Evolutionary conservation across 2,888 invertebrate genomes (phyloP).

Genomic region (Trichogramma dendrolimi): DNA sequence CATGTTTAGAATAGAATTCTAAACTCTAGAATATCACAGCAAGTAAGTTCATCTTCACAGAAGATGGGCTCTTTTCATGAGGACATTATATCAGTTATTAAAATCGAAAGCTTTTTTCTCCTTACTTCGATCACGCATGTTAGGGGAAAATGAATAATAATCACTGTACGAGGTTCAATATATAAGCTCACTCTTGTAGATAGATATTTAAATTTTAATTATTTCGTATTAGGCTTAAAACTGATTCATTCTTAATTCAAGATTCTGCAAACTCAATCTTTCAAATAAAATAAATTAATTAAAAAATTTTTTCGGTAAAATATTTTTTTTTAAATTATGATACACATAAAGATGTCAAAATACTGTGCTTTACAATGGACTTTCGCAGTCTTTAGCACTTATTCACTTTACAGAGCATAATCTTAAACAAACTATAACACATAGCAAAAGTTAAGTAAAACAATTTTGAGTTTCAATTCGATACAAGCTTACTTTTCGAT

Average conservation of each 20-base stretch:
- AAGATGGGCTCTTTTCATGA: too few species aligned
- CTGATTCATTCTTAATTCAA: conserved; percentile 17
- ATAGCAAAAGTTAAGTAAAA: neutral
- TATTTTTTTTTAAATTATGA: conserved; percentile 25
- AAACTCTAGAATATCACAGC: conserved; percentile 30
- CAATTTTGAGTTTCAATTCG: conserved; percentile 21
- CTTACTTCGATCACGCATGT: too few species aligned
- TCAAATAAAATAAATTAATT: conserved; percentile 17
- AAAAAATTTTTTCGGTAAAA: conserved; percentile 15
- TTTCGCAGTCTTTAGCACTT: too few species aligned
- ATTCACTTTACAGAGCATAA: too few species aligned
- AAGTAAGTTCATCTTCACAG: conserved; percentile 20
- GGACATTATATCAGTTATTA: too few species aligned
- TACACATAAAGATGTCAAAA: conserved; percentile 26
- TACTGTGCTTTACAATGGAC: conserved; percentile 21
- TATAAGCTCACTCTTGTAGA: conserved; percentile 17
- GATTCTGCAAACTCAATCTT: conserved; percentile 18
- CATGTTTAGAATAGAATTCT: conserved; percentile 27
- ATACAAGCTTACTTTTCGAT: conserved; percentile 20
- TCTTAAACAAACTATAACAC: too few species aligned
- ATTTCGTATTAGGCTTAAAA: conserved; percentile 12
- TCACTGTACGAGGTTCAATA: conserved; percentile 1
- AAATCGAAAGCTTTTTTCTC: too few species aligned
- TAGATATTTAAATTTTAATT: conserved; percentile 16
- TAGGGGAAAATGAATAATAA: too few species aligned